Evolutionary conservation across 2,113 vertebrate species (phyloP), one percentile per base, ranked within the genome.

Genomic region (Chamaea fasciata): DNA sequence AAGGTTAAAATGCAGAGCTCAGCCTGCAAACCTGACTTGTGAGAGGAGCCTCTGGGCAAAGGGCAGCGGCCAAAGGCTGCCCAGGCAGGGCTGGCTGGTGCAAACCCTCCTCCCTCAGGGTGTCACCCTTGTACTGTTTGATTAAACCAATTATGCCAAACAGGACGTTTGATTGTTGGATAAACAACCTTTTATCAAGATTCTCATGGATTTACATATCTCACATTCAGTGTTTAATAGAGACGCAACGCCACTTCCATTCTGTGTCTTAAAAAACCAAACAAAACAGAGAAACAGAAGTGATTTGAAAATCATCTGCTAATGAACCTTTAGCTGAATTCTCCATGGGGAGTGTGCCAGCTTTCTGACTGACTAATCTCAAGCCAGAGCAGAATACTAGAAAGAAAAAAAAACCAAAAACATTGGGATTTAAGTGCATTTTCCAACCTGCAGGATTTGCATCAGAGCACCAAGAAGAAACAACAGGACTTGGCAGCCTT

Each of bases 391-490:
- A 87, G n/a, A 64, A 77, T 10, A 70, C 23, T 70, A 50, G 31
- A 88, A 77, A 85, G 19, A 24, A 89, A 80, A 91, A 55, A 75
- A 44, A 44, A 18, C 24, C 89, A 76, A 91, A 55, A 77, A 75
- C 2, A 37, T 26, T 19, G 11, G 26, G 87, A 77, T 70, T 79
- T 47, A 87, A 96, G 35, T 6, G 19, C 6, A 15, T 52, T 64
- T 83, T 71, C 68, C 69, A 91, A 99, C 99, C 99, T 98, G 98
- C 98, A 95, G 99, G 99, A 94, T 98, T 99, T 3, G 28, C 41
- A 75, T 99, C 98, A 37, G 98, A 94, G 89, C 99, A 99, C 75
- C 98, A 95, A 35, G 98, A 96, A 30, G 98, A 98, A 19, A 97
- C 88, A 17, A 98, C 96, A 17, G 98, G 96, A 64, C 98, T 98